A percentile compares a stretch with the other conserved stretches of the same genome.
phyloP scores from a whole-genome alignment of 1,140 invertebrate species.

The Armadillidium nasatum region DNA sequence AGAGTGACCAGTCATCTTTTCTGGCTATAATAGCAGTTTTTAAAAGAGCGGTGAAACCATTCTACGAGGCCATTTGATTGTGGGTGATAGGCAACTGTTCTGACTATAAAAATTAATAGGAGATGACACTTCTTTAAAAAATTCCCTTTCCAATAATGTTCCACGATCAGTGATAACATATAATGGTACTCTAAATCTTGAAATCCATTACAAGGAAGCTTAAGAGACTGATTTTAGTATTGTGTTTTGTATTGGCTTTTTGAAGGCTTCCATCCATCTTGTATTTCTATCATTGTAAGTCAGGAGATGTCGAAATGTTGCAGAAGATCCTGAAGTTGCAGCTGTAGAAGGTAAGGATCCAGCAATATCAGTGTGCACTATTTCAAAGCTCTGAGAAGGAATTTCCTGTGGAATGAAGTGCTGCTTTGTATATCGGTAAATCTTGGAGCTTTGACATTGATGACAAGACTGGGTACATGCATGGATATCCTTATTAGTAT shows the following conservation, averaged over 20 bases:
- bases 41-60: too few species aligned
- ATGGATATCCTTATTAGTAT: neutral
- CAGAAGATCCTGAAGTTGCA: neutral
- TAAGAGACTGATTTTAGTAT: constrained; percentile 14
- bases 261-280: constrained; percentile 25
- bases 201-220: constrained; percentile 31
- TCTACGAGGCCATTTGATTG: too few species aligned
- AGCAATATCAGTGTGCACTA: neutral
- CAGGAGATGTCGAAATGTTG: neutral
- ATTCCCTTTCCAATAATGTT: constrained; percentile 18
- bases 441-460: neutral
- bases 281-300: constrained; percentile 11
- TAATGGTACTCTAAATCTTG: constrained; percentile 26
- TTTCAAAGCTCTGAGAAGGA: neutral
- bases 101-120: too few species aligned
- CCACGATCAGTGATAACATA: constrained; percentile 26
- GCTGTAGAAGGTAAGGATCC: neutral
- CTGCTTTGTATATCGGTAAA: neutral
- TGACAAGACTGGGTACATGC: neutral
- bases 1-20: too few species aligned
- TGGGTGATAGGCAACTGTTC: too few species aligned
- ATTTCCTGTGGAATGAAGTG: neutral
- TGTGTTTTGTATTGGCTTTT: constrained; percentile 23
- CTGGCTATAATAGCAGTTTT: too few species aligned
- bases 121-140: constrained; percentile 27